Base-by-base conservation (phyloP, 2,113 vertebrate genomes). In the Phainopepla nitens region DNA sequence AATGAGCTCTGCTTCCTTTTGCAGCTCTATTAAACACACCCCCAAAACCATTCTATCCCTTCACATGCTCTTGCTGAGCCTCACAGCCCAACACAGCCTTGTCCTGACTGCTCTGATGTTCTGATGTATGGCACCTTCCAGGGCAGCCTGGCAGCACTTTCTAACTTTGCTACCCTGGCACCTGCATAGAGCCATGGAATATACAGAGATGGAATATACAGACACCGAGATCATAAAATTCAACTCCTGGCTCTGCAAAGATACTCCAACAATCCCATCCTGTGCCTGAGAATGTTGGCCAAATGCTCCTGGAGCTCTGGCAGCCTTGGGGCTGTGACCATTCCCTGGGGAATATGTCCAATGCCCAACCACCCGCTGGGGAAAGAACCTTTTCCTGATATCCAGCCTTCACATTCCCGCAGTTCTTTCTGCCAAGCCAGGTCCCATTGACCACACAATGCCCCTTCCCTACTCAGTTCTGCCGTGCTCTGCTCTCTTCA, bases 371-470 rank as follows among this genome's bases (percentile, higher is more conserved):
- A 53, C 53, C n/a, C 39, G 39, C 20, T 31, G 24, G 21, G n/a
- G 24, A 7, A 60, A n/a, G 24, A 60, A 8, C 39, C n/a, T 76
- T 76, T 60, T 21, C n/a, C 41, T 76, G 21, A 35, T 8, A 25
- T 4, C 29, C 61, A 53, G 9, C 6, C 14, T 42, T 53, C 10
- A 1, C 13, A 27, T 23, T 36, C 7, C n/a, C 11, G 7, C 5
- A 9, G 11, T 50, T 90, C 31, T 13, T 47, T n/a, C 16, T 31
- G n/a, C 8, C 25, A 56, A 0, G 50, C 13, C 44, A 20, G 39
- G 68, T 45, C 17, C 13, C 0, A 2, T 6, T 53, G 65, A 27
- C 8, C n/a, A 10, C 56, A 24, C 5, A 0, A 3, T 5, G 42
- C 7, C 27, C 22, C 5, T 23, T 39, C 24, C 8, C 33, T 21